Base-by-base conservation (phyloP, 2,797 vertebrate species). In the Pachyuromys duprasi region DNA sequence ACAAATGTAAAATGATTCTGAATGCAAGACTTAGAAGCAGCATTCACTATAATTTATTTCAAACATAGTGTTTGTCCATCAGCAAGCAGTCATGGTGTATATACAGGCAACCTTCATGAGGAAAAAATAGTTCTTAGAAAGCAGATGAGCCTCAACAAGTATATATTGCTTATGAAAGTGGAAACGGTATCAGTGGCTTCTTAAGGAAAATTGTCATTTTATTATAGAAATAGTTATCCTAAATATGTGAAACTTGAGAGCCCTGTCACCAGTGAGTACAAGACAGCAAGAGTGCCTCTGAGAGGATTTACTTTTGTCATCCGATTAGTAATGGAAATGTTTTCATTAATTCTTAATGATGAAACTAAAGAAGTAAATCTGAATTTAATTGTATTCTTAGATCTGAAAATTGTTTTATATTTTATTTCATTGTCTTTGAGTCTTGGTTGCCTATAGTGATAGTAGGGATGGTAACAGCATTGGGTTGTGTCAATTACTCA, bases 251-350 rank as follows among this genome's bases (percentile, higher is more conserved):
- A 86, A 87, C 28, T 74, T 45, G 24, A 63, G 72, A 87, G 63
- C n/a, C 75, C 55, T 62, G 24, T 69, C 14, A 49, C 24, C 4
- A 65, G 39, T 70, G 79, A 11, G 39, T 89, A 65, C 0, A 79
- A 70, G 84, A 88, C 17, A 87, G 20, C 24, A 49, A 78, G 79
- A 89, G 26, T 91, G 15, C 63, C 78, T 92, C 67, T 49, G 80
- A 94, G 53, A 83, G 12, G 53, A 94, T 89, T 92, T 31, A 57
- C 53, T 88, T 86, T 45, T 53, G 15, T 79, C 22, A 95, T 93
- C 74, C 81, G 67, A 20, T 24, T 42, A 60, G 18, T 82, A 82
- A 70, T 57, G 45, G 55, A 70, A 75, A 11, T 57, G 28, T 89
- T 74, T 87, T 62, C 15, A 53, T 67, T 63, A 91, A 49, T 90